phyloP scores from a whole-genome alignment of 2,113 vertebrate species.

The Bos taurus region ARS-UCD2.0 NC_037331.1:71246501-71247000 shows the following conservation, averaged over 20 bases:
- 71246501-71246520: not conserved
- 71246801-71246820: not conserved
- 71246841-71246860: not conserved
- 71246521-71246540: not conserved
- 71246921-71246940: not conserved
- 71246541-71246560: not conserved
- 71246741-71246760: not conserved
- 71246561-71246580: not conserved
- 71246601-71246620: not conserved
- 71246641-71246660: not conserved
- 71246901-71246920: not conserved
- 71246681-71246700: not conserved
- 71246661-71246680: not conserved
- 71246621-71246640: slow-evolving; percentile 9
- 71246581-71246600: not conserved
- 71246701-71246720: not conserved
- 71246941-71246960: not conserved
- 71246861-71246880: not conserved
- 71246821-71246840: not conserved
- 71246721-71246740: slow-evolving; percentile 30
- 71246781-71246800: not conserved
- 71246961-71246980: not conserved
- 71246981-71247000: not conserved
- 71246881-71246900: not conserved
- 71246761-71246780: not conserved